phyloP scores from a whole-genome alignment of 2,888 invertebrate genomes.

The Hartigia nigra region DNA sequence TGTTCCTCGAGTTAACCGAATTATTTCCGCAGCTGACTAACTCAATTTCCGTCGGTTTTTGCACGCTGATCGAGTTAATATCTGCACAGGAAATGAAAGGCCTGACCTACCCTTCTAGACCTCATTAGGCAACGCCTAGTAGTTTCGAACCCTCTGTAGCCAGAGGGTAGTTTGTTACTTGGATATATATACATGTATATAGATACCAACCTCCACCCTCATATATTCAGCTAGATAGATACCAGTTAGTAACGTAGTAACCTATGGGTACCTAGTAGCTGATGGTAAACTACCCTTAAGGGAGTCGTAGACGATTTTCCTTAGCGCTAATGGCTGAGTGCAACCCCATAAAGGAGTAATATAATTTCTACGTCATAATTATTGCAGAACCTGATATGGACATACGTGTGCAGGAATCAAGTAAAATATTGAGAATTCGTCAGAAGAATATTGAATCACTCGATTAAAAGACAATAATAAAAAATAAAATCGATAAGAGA shows the following conservation, averaged over 20 bases:
- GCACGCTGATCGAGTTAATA: constrained; percentile 43
- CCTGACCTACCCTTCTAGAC: constrained; percentile 36
- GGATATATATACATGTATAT: not conserved
- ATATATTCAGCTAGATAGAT: not conserved
- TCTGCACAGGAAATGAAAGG: constrained; percentile 36
- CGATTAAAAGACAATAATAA: not conserved
- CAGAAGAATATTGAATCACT: not conserved
- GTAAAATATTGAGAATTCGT: not conserved
- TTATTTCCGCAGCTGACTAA: constrained; percentile 36
- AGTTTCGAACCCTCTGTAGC: not conserved
- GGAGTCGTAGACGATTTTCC: not conserved
- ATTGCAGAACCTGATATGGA: not conserved
- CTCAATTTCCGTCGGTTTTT: constrained; percentile 42
- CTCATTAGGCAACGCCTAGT: constrained; percentile 38
- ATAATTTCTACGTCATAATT: not conserved
- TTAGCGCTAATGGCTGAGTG: not conserved
- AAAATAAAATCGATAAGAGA: not conserved
- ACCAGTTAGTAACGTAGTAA: not conserved
- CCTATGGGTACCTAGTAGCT: not conserved
- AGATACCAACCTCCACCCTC: not conserved
- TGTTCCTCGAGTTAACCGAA: constrained; percentile 4
- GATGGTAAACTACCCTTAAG: not conserved
- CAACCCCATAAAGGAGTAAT: not conserved
- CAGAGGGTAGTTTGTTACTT: not conserved
- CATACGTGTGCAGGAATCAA: not conserved